Evolutionary conservation across 1,140 invertebrate species (phyloP).

Genomic region (Pseudomyrmex gracilis): DNA sequence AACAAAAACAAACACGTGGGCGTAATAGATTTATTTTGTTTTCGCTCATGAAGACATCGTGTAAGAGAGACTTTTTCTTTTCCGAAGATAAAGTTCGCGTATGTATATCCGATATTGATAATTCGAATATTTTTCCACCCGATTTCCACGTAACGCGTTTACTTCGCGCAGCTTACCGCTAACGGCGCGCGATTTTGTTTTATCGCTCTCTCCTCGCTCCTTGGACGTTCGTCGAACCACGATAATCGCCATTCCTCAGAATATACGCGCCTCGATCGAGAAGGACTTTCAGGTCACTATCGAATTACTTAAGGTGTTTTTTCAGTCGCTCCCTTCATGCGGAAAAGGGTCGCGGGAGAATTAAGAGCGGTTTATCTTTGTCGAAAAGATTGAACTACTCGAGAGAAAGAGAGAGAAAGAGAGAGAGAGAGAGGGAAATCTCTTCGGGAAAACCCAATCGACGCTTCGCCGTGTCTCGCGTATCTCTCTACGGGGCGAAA

Average conservation of each 20-base stretch:
- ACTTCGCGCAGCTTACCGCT: slow-evolving; percentile 24
- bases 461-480: slow-evolving; percentile 1
- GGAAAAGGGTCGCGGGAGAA: slow-evolving; percentile 58
- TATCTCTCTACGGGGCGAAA: slow-evolving; percentile 11
- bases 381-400: slow-evolving; percentile 42
- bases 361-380: slow-evolving; percentile 51
- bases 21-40: too few relatives aligned
- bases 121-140: slow-evolving; percentile 47
- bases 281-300: slow-evolving; percentile 14
- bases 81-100: neutral
- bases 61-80: neutral
- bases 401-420: neutral
- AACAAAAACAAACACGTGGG: too few relatives aligned
- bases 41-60: neutral
- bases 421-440: too few relatives aligned
- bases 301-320: slow-evolving; percentile 51
- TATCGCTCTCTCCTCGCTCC: slow-evolving; percentile 37
- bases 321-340: slow-evolving; percentile 33
- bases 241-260: slow-evolving; percentile 58
- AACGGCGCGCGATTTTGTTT: slow-evolving; percentile 42
- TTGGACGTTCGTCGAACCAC: slow-evolving; percentile 40
- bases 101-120: slow-evolving; percentile 32
- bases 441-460: slow-evolving; percentile 11
- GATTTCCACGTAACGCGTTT: slow-evolving; percentile 24
- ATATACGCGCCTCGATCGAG: slow-evolving; percentile 9